phyloP scores from a whole-genome alignment of 2,797 vertebrate species.

The Syndactyla subalaris region DNA sequence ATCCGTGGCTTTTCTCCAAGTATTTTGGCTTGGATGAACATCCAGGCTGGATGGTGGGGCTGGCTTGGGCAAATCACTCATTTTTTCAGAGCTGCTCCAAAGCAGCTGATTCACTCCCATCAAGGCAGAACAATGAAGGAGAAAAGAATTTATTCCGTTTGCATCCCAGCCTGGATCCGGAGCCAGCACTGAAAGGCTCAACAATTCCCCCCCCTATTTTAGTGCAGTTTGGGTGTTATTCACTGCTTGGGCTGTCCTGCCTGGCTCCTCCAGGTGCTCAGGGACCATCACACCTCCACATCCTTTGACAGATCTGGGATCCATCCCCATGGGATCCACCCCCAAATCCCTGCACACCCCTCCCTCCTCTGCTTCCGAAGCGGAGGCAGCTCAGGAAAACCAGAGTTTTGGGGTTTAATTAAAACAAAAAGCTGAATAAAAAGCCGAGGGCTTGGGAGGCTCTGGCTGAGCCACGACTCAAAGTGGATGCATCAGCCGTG shows the following conservation, averaged over 20 bases:
- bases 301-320: not conserved
- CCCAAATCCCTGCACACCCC: not conserved
- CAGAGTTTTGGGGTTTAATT: not conserved
- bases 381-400: not conserved
- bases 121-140: not conserved
- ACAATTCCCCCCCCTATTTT: not conserved
- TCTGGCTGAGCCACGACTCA: not conserved
- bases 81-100: not conserved
- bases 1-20: not conserved
- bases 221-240: not conserved
- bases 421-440: not conserved
- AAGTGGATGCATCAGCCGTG: not conserved
- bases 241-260: not conserved
- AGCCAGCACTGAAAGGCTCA: not conserved
- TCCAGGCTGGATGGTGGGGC: not conserved
- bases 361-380: not conserved
- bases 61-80: not conserved
- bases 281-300: not conserved
- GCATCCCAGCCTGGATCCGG: not conserved
- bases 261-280: not conserved
- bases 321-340: not conserved
- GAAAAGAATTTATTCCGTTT: not conserved
- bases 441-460: not conserved
- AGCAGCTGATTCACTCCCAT: not conserved
- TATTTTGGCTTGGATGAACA: not conserved